A percentile compares a stretch with the other conserved stretches of the same genome.
phyloP scores from a whole-genome alignment of 2,888 invertebrate species.

The Cenopis cana region DNA sequence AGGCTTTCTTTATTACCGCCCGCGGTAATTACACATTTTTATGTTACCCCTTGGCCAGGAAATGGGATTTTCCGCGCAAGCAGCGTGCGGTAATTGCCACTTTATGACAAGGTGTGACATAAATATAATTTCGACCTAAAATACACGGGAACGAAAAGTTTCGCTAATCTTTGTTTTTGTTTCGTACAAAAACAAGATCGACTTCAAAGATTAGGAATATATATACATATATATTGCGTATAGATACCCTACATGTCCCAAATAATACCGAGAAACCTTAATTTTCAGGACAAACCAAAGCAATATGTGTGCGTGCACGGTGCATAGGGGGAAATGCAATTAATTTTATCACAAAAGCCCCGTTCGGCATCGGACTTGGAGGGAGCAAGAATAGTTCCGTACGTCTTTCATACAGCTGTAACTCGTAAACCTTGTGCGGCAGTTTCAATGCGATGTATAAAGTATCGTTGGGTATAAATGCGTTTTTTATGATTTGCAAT shows the following conservation, averaged over 20 bases:
- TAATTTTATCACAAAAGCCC: conserved; percentile 78
- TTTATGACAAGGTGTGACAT: neutral
- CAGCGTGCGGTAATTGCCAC: too few relatives aligned
- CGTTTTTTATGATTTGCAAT: too few relatives aligned
- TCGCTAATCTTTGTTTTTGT: too few relatives aligned
- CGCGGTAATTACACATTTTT: too few relatives aligned
- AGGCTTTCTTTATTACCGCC: too few relatives aligned
- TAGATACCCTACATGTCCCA: neutral
- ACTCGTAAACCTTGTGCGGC: conserved; percentile 18
- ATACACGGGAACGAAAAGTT: too few relatives aligned
- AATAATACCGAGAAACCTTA: neutral
- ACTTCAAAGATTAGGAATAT: too few relatives aligned
- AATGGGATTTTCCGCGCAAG: too few relatives aligned
- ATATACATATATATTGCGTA: too few relatives aligned
- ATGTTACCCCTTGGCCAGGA: too few relatives aligned
- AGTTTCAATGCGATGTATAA: conserved; percentile 1
- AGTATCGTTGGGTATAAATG: too few relatives aligned
- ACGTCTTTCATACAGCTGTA: conserved; percentile 40
- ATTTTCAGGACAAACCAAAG: conserved; percentile 3
- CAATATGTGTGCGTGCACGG: conserved; percentile 52
- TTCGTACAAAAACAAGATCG: too few relatives aligned
- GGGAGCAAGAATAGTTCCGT: conserved; percentile 41
- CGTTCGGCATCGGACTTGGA: conserved; percentile 54
- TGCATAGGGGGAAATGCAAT: conserved; percentile 76
- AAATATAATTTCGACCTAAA: neutral